phyloP scores from a whole-genome alignment of 2,113 vertebrate genomes.

The Toxostoma redivivum region DNA sequence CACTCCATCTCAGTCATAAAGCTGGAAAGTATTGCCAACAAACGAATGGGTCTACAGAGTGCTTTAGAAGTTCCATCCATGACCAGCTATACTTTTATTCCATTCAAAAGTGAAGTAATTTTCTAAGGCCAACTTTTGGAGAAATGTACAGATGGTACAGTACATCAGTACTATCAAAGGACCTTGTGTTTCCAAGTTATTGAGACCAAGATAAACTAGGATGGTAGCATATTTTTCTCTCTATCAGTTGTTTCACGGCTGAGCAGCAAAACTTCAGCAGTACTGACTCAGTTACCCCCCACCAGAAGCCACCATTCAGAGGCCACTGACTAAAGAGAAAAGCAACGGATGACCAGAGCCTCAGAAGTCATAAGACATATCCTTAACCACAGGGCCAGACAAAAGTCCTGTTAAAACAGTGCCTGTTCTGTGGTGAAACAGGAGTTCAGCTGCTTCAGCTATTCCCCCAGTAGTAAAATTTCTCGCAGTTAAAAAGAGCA shows the following conservation, averaged over 20 bases:
- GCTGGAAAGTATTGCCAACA: neutral
- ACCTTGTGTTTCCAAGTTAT: neutral
- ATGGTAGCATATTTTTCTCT: neutral
- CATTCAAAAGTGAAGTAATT: neutral
- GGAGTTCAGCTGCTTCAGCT: neutral
- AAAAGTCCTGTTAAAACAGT: rapidly evolving
- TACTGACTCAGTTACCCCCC: neutral
- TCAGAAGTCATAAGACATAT: neutral
- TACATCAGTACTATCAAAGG: neutral
- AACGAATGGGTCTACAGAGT: neutral
- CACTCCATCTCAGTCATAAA: neutral
- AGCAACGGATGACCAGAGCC: neutral
- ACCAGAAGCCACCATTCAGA: neutral
- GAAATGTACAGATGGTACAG: neutral
- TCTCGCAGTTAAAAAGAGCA: neutral
- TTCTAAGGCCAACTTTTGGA: neutral
- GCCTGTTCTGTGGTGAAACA: neutral
- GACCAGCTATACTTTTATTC: neutral
- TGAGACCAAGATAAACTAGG: neutral
- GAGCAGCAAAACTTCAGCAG: neutral
- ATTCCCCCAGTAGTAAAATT: neutral
- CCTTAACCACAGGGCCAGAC: rapidly evolving
- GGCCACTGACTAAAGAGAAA: neutral
- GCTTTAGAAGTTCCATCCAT: neutral
- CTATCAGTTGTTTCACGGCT: neutral